phyloP scores from a whole-genome alignment of 2,113 vertebrate species.

The Silurus glanis region DNA sequence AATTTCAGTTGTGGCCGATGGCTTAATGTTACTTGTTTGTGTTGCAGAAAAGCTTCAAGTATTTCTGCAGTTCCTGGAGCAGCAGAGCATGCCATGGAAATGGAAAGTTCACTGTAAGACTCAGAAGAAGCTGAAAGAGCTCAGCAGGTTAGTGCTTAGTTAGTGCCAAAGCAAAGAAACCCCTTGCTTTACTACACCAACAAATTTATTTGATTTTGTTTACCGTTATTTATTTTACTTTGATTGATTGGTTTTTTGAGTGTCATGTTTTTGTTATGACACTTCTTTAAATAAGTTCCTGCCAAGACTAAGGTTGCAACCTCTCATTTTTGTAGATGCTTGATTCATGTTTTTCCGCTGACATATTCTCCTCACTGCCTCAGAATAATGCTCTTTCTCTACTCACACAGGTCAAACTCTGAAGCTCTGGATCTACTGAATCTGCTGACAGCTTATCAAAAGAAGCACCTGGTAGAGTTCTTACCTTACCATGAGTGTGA shows the following conservation, averaged over 20 bases:
- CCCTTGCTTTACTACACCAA: no score
- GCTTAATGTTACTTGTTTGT: background rate
- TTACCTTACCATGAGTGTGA: slow-evolving; percentile 94
- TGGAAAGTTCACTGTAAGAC: slow-evolving; percentile 98
- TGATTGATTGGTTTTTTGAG: background rate
- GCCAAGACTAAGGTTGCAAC: background rate
- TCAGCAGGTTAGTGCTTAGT: slow-evolving; percentile 80
- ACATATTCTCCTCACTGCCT: no score
- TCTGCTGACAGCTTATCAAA: slow-evolving; percentile 87
- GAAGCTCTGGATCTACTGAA: slow-evolving; percentile 83
- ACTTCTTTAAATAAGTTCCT: background rate
- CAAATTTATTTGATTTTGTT: background rate
- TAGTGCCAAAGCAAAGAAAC: background rate
- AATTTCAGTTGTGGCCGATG: background rate
- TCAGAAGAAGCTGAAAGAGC: slow-evolving; percentile 93
- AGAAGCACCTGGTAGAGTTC: slow-evolving; percentile 92
- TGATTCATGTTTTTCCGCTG: background rate
- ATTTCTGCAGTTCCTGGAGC: slow-evolving; percentile 86
- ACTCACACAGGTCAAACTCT: slow-evolving; percentile 78
- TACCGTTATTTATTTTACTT: background rate
- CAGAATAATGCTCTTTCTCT: background rate
- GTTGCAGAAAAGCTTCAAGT: slow-evolving; percentile 82
- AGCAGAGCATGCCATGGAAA: slow-evolving; percentile 89
- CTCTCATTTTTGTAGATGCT: background rate
- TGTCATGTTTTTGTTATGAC: background rate